Percentiles rank a stretch among this genome's conserved stretches.
Evolutionary conservation across 2,797 vertebrate genomes (phyloP).

Genomic region (Lepilemur ruficaudatus): DNA sequence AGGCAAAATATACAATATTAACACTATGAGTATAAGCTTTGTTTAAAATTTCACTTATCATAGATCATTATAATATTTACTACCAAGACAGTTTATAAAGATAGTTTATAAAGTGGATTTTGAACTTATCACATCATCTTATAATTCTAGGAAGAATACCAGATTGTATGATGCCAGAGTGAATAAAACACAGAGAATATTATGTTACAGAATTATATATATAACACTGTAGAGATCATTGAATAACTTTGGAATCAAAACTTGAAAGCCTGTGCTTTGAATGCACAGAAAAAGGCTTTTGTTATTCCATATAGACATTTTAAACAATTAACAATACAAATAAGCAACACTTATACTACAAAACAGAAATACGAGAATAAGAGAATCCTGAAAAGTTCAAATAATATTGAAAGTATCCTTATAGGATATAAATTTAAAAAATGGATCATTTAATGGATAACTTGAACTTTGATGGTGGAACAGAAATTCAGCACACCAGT

Average conservation of each 20-base stretch:
- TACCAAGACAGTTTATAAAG: neutral
- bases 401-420: neutral
- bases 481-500: neutral
- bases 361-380: neutral
- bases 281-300: neutral
- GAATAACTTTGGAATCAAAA: neutral
- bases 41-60: neutral
- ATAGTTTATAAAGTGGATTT: neutral
- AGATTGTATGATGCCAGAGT: neutral
- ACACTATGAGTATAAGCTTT: neutral
- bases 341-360: neutral
- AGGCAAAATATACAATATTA: neutral
- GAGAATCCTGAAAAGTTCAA: neutral
- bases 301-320: neutral
- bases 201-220: neutral
- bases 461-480: neutral
- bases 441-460: neutral
- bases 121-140: neutral
- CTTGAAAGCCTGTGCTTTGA: neutral
- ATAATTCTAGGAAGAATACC: neutral
- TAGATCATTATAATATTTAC: neutral
- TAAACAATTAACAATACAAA: neutral
- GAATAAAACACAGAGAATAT: neutral
- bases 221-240: neutral
- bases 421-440: neutral